Conservation (phyloP, 2,113 vertebrate species). For the Aix galericulata region DNA sequence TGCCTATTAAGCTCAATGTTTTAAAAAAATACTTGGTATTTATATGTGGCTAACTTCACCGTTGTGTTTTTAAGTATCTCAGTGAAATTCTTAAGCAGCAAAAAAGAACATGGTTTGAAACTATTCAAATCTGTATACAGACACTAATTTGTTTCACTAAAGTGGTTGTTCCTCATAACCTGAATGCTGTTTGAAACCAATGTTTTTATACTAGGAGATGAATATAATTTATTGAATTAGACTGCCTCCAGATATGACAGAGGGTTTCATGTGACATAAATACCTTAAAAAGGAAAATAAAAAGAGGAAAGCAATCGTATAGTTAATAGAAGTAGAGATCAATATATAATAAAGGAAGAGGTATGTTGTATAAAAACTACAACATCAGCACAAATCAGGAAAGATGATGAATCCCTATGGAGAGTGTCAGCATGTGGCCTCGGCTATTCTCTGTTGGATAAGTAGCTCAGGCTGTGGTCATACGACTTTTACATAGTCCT, state of each 20-base stretch:
- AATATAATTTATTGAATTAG: neutral
- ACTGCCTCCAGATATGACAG: neutral
- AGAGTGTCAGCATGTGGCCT: neutral
- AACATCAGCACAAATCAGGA: neutral
- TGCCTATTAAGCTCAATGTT: neutral
- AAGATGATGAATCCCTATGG: neutral
- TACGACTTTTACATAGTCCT: neutral
- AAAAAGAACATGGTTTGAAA: neutral
- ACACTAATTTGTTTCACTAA: neutral
- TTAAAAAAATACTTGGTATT: neutral
- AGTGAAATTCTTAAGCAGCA: neutral
- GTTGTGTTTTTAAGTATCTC: neutral
- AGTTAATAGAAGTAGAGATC: constrained; percentile 48
- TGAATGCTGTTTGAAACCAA: neutral
- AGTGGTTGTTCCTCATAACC: neutral
- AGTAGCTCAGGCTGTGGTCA: neutral
- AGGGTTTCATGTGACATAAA: neutral
- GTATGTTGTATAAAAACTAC: neutral
- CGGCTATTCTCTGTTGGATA: neutral
- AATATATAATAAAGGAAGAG: constrained; percentile 48
- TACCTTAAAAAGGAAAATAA: constrained; percentile 28
- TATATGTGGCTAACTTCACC: neutral
- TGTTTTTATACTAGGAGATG: neutral
- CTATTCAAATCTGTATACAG: neutral
- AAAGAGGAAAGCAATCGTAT: neutral